phyloP scores from a whole-genome alignment of 2,797 vertebrate genomes.

The Hephaestus fuliginosus region DNA sequence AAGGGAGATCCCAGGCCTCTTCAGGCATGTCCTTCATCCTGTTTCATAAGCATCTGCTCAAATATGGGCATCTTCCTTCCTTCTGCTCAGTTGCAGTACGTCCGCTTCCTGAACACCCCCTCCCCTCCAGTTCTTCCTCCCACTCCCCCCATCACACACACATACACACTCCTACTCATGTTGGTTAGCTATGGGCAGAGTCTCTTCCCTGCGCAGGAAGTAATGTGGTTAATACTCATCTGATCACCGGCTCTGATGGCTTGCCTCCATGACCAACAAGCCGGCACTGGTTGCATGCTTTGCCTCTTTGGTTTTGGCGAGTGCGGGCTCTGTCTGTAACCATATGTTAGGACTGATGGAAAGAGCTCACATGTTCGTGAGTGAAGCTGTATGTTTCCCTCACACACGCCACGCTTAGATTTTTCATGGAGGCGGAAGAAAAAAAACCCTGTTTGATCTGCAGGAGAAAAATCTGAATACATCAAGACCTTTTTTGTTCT shows the following conservation, averaged over 20 bases:
- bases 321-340: constrained; percentile 21
- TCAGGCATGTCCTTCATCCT: constrained; percentile 70
- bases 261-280: constrained; percentile 45
- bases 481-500: constrained; percentile 27
- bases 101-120: constrained; percentile 67
- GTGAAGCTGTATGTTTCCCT: constrained; percentile 25
- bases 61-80: constrained; percentile 83
- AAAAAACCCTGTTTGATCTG: constrained; percentile 35
- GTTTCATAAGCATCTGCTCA: constrained; percentile 77
- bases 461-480: constrained; percentile 10
- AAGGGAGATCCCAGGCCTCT: constrained; percentile 55
- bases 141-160: constrained; percentile 1
- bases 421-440: background rate
- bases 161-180: constrained; percentile 61
- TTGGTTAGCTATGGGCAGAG: constrained; percentile 55
- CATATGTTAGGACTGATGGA: constrained; percentile 23
- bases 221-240: constrained; percentile 71
- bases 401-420: constrained; percentile 9
- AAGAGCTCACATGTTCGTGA: constrained; percentile 20
- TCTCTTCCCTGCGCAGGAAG: constrained; percentile 73
- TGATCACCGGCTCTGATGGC: constrained; percentile 64
- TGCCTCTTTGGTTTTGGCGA: constrained; percentile 29
- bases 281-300: constrained; percentile 31
- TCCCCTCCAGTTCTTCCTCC: constrained; percentile 9
- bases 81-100: constrained; percentile 50